A percentile compares a stretch with the other conserved stretches of the same genome.
Evolutionary conservation across 2,888 invertebrate species (phyloP).

Genomic region (Ctena decussata): DNA sequence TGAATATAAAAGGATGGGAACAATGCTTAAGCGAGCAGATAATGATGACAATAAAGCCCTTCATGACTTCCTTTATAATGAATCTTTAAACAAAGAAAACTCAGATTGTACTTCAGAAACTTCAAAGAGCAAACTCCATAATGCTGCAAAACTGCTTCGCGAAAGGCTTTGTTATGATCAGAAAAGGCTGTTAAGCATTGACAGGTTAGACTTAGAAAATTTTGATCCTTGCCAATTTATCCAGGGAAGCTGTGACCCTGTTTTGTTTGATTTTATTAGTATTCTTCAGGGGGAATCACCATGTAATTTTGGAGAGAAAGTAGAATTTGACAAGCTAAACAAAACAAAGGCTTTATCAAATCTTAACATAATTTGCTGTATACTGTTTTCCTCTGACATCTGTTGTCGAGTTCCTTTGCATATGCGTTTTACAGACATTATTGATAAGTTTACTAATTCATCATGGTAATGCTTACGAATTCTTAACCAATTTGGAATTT

Average conservation of each 20-base stretch:
- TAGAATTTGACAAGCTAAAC: neutral
- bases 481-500: slow-evolving; percentile 12
- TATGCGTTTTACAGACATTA: neutral
- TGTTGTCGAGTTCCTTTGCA: neutral
- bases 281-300: neutral
- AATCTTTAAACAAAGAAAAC: neutral
- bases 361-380: neutral
- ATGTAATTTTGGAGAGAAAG: neutral
- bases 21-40: neutral
- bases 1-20: neutral
- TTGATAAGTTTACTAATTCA: slow-evolving; percentile 17
- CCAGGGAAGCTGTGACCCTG: neutral
- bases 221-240: neutral
- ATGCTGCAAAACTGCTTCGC: neutral
- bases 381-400: neutral
- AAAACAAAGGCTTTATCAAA: neutral
- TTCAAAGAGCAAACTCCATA: neutral
- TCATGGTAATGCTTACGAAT: neutral
- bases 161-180: neutral
- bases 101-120: neutral
- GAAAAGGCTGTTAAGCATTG: neutral
- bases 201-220: neutral
- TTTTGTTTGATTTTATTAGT: neutral
- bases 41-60: neutral
- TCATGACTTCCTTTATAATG: neutral